Conservation (phyloP, 2,113 vertebrate genomes). For the Pipa parva region DNA sequence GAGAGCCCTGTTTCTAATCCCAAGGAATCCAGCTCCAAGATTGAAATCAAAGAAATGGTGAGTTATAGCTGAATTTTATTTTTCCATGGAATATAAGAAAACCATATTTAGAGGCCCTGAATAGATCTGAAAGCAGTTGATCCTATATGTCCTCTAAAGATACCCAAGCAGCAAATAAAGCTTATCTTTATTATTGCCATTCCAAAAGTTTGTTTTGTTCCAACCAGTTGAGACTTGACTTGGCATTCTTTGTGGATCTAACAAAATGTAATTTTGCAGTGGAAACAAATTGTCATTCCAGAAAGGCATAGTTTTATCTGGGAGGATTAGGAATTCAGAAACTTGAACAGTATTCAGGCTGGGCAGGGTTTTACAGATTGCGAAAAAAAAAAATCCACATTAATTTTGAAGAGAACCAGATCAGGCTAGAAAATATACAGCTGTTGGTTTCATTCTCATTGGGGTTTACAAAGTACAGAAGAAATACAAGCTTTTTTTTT, state of each 20-base stretch:
- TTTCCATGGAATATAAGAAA: too few relatives aligned
- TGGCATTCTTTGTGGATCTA: slow-evolving; percentile 33
- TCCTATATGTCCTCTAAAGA: too few relatives aligned
- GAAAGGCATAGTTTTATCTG: slow-evolving; percentile 48
- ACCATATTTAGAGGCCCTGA: too few relatives aligned
- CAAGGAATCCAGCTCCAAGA: slow-evolving; percentile 90
- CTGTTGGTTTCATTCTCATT: slow-evolving; percentile 2
- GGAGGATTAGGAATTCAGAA: slow-evolving; percentile 42
- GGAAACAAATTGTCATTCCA: slow-evolving; percentile 50
- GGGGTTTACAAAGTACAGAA: not conserved
- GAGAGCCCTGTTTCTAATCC: slow-evolving; percentile 97
- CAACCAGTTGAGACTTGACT: slow-evolving; percentile 27
- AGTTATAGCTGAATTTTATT: too few relatives aligned
- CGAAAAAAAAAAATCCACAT: slow-evolving; percentile 40
- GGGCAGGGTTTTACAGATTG: slow-evolving; percentile 48
- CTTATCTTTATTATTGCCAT: too few relatives aligned
- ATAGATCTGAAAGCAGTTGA: too few relatives aligned
- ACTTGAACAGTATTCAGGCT: slow-evolving; percentile 44
- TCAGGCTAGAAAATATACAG: not conserved
- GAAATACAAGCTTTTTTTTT: not conserved
- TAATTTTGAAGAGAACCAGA: slow-evolving; percentile 31
- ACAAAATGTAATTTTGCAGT: slow-evolving; percentile 44
- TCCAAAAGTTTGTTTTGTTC: not conserved
- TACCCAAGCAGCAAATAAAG: too few relatives aligned
- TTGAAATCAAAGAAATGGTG: slow-evolving; percentile 98